Evolutionary conservation across 37 sponge, comb jelly and placozoan genomes (phyloP).

Genomic region (Theonella swinhoei): DNA sequence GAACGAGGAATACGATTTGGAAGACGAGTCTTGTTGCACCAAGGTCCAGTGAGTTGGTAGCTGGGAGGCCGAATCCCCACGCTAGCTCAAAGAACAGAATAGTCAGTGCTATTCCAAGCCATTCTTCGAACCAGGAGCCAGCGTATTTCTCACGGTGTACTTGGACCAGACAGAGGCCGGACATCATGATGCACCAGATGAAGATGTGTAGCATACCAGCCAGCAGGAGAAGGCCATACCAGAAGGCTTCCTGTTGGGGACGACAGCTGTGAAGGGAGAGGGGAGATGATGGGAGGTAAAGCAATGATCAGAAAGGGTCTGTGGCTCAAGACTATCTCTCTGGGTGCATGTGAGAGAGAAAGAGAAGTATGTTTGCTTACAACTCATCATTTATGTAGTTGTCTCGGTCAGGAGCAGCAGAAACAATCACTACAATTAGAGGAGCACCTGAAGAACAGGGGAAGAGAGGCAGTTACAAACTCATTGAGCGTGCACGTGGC

Average conservation of each 20-base stretch:
- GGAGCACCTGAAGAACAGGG: not conserved
- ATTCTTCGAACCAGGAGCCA: not conserved
- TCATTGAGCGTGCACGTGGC: not conserved
- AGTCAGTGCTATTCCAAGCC: not conserved
- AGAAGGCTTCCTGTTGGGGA: slow-evolving; percentile 2
- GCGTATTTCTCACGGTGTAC: not conserved
- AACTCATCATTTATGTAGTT: slow-evolving; percentile 8
- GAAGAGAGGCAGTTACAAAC: not conserved
- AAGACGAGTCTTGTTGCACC: not conserved
- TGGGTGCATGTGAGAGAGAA: not conserved
- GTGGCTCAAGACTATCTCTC: too few relatives aligned
- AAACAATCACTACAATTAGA: not conserved
- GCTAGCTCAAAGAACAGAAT: slow-evolving; percentile 7
- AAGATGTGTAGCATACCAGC: slow-evolving; percentile 6
- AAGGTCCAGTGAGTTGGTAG: not conserved
- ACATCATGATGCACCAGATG: not conserved
- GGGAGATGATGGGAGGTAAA: not conserved
- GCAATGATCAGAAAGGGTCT: not conserved
- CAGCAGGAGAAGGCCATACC: slow-evolving; percentile 19
- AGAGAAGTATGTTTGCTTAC: not conserved
- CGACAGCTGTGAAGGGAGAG: slow-evolving; percentile 15
- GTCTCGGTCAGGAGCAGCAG: not conserved
- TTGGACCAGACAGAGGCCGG: not conserved
- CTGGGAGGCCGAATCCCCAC: slow-evolving; percentile 44
- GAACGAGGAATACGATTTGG: slow-evolving; percentile 17